A percentile compares a stretch with the other conserved stretches of the same genome.
These are phyloP conservation scores for Helleia helle DNA, from an alignment of 2,888 invertebrate species.

Conservation along the genomic window DNA sequence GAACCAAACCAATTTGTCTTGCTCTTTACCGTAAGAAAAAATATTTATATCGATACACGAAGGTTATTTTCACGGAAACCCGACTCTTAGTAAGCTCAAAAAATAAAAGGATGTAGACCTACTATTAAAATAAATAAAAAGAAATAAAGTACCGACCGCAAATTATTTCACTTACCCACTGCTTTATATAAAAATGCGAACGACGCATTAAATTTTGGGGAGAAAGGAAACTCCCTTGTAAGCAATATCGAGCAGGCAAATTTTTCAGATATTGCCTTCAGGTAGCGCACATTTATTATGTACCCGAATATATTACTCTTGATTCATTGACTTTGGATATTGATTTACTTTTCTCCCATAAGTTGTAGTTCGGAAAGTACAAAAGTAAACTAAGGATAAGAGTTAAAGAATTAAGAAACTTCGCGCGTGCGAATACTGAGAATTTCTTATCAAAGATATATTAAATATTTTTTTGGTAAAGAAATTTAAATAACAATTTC, in stretches of 20 bases:
- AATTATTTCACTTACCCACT: slow-evolving; percentile 73
- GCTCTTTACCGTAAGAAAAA: slow-evolving; percentile 38
- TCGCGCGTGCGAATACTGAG: slow-evolving; percentile 29
- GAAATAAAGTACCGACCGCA: slow-evolving; percentile 69
- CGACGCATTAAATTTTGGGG: slow-evolving; percentile 74
- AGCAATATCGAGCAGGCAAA: slow-evolving; percentile 74
- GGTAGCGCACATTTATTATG: slow-evolving; percentile 75
- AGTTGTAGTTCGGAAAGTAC: slow-evolving; percentile 59
- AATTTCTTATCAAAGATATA: not conserved
- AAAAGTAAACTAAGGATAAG: slow-evolving; percentile 40
- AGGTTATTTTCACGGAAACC: slow-evolving; percentile 19
- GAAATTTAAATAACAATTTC: not conserved
- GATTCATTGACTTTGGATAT: slow-evolving; percentile 74
- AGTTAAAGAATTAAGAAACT: slow-evolving; percentile 47
- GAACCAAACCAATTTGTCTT: slow-evolving; percentile 50
- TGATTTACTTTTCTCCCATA: slow-evolving; percentile 73
- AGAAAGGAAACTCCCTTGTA: slow-evolving; percentile 74
- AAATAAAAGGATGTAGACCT: slow-evolving; percentile 60
- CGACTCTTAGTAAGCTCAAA: slow-evolving; percentile 50
- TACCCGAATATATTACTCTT: slow-evolving; percentile 75
- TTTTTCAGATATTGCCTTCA: slow-evolving; percentile 75
- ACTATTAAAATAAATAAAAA: slow-evolving; percentile 73
- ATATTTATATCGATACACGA: slow-evolving; percentile 45
- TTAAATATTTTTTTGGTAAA: not conserved
- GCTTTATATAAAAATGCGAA: slow-evolving; percentile 74